Conservation (phyloP, 1,140 invertebrate species). For the Piezodorus guildinii region DNA sequence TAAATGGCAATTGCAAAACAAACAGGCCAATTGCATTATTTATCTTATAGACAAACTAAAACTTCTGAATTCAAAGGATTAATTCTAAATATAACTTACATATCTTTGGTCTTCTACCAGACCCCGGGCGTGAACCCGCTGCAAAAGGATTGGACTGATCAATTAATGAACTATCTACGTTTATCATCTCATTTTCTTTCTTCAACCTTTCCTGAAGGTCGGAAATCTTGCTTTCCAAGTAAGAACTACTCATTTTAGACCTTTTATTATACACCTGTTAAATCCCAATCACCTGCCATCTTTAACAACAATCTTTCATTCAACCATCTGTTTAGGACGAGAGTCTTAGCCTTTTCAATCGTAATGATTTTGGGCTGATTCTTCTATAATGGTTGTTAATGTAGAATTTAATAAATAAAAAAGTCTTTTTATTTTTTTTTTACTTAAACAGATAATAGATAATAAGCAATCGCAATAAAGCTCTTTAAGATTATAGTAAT, state of each 20-base stretch:
- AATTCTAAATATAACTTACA: constrained; percentile 25
- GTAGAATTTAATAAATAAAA: no score
- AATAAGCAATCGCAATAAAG: no score
- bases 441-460: no score
- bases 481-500: no score
- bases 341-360: neutral
- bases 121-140: constrained; percentile 27
- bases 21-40: no score
- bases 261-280: constrained; percentile 18
- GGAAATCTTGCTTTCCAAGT: constrained; percentile 48
- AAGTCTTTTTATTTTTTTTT: no score
- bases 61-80: no score
- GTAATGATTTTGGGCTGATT: no score
- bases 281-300: constrained; percentile 23
- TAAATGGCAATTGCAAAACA: no score
- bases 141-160: constrained; percentile 13
- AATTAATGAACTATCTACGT: neutral
- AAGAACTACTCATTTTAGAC: constrained; percentile 32
- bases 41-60: no score
- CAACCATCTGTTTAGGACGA: constrained; percentile 9
- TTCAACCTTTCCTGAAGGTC: constrained; percentile 49
- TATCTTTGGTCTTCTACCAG: constrained; percentile 27
- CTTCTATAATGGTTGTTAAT: no score
- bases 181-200: constrained; percentile 48
- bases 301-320: constrained; percentile 14